Conservation (phyloP, 1,140 invertebrate genomes). For the Drepana arcuata region DNA sequence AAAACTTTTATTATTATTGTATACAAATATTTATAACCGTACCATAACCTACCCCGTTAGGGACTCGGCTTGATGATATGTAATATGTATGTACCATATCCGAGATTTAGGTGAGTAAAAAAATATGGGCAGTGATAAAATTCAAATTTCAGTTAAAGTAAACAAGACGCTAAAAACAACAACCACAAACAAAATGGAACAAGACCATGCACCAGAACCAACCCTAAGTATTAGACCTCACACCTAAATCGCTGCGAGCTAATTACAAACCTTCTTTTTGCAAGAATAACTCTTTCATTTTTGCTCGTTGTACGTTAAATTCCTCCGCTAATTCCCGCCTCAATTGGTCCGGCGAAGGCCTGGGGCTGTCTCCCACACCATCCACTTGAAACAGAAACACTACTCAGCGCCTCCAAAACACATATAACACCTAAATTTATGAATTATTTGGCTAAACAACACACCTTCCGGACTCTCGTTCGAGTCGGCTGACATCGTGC, state of each 20-base stretch:
- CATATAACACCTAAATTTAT: conserved; percentile 10
- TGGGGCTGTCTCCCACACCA: conserved; percentile 21
- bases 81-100: too few species aligned
- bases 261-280: conserved; percentile 87
- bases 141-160: too few species aligned
- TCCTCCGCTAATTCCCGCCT: conserved; percentile 81
- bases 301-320: conserved; percentile 90
- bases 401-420: conserved; percentile 34
- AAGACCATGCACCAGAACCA: conserved; percentile 9
- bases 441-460: conserved; percentile 26
- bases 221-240: conserved; percentile 8
- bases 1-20: too few species aligned
- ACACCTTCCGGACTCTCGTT: conserved; percentile 40
- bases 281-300: conserved; percentile 92
- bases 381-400: conserved; percentile 61
- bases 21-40: too few species aligned
- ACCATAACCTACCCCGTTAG: too few species aligned
- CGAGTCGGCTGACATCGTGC: conserved; percentile 37
- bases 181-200: conserved; percentile 1
- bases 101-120: too few species aligned
- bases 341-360: conserved; percentile 24
- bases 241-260: conserved; percentile 1
- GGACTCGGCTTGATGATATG: too few species aligned
- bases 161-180: background rate
- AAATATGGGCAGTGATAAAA: too few species aligned